phyloP scores from a whole-genome alignment of 2,797 vertebrate genomes.

The Apodemus agrarius region DNA sequence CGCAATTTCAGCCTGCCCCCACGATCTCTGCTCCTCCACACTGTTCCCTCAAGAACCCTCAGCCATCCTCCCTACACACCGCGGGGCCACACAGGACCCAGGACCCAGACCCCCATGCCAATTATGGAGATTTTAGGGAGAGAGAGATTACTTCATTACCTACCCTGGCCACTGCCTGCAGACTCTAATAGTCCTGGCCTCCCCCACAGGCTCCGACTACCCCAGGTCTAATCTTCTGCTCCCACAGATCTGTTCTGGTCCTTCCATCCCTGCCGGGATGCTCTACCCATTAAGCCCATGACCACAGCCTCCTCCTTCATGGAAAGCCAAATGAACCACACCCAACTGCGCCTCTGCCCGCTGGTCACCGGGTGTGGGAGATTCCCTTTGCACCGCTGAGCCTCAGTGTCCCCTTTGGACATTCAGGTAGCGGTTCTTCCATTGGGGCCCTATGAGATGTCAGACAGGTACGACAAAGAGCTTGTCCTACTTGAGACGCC shows the following conservation, averaged over 20 bases:
- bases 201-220: not conserved
- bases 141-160: not conserved
- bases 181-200: not conserved
- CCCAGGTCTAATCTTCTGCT: not conserved
- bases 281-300: not conserved
- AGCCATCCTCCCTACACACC: rapidly evolving
- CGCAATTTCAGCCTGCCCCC: not conserved
- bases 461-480: rapidly evolving
- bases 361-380: too few species aligned
- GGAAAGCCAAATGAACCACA: not conserved
- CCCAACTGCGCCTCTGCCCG: not conserved
- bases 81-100: rapidly evolving
- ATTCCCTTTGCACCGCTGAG: not conserved
- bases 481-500: rapidly evolving
- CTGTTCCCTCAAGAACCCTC: not conserved
- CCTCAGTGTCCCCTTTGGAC: not conserved
- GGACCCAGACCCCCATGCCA: rapidly evolving
- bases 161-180: rapidly evolving
- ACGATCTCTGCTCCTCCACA: not conserved
- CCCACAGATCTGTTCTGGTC: rapidly evolving
- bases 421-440: rapidly evolving
- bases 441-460: not conserved
- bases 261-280: not conserved
- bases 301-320: not conserved
- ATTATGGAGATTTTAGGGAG: not conserved